A percentile compares a stretch with the other conserved stretches of the same genome.
These are phyloP conservation scores for Mustela nigripes DNA, from an alignment of 2,113 vertebrate genomes.

Conservation along the genomic window DNA sequence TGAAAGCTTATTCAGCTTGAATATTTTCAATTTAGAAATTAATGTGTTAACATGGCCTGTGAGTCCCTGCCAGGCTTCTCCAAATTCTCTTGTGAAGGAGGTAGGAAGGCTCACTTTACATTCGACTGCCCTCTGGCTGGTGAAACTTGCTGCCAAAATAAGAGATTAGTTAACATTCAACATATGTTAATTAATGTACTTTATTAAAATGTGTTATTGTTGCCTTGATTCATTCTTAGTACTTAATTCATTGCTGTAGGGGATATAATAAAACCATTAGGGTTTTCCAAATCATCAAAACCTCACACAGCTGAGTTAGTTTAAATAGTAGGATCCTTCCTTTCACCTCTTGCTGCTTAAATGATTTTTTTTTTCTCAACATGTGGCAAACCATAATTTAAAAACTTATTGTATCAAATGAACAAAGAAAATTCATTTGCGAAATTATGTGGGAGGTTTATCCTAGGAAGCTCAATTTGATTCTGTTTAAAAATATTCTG, in stretches of 20 bases:
- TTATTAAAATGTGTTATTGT: conserved; percentile 76
- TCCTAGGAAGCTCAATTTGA: not conserved
- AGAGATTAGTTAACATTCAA: conserved; percentile 68
- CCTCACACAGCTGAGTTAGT: not conserved
- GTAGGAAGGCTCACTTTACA: not conserved
- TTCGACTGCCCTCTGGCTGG: conserved; percentile 71
- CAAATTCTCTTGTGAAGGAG: conserved; percentile 28
- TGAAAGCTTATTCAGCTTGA: conserved; percentile 70
- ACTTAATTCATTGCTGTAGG: conserved; percentile 71
- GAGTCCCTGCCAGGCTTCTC: conserved; percentile 6
- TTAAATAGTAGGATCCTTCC: conserved; percentile 15
- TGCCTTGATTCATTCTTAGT: conserved; percentile 67
- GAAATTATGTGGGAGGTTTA: not conserved
- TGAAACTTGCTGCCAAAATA: conserved; percentile 59
- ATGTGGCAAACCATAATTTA: conserved; percentile 38
- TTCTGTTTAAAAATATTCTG: conserved; percentile 47
- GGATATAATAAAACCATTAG: conserved; percentile 64
- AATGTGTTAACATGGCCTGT: conserved; percentile 59
- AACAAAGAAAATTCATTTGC: not conserved
- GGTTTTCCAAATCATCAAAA: conserved; percentile 62
- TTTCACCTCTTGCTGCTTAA: conserved; percentile 50
- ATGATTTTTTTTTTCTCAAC: conserved; percentile 46
- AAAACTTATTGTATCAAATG: conserved; percentile 35
- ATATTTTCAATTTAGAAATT: conserved; percentile 76
- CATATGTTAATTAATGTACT: conserved; percentile 73